Base-by-base conservation (phyloP, 92 coral and sea anemone species). In the Plumapathes pennacea region DNA sequence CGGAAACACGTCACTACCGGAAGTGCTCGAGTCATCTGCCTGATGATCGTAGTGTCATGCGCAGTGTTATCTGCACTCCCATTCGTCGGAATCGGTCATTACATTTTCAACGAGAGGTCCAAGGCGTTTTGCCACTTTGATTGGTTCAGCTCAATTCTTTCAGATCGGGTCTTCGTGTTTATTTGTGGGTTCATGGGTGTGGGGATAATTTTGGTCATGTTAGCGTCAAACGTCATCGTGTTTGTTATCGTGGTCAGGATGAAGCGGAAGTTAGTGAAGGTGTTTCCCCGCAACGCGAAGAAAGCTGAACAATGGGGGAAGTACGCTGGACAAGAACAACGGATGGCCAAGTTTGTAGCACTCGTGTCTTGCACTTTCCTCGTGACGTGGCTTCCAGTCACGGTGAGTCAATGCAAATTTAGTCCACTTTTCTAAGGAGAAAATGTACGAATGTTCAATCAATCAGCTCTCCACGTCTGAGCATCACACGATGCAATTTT, bases 261-360 rank as follows among this genome's bases (percentile, higher is more conserved):
- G 5, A 66, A 52, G 25, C 32, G 50, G 29, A 64, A 58, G 36
- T 54, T 66, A 29, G 44, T 66, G 15, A 46, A 48, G 25, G 51
- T 81, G 2, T 25, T 81, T 0, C 87, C 87, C 0, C 59, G 34
- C 17, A 67, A 60, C 32, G 45, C 51, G 17, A 54, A 54, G 9
- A 42, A 57, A n/a, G 31, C 29, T 20, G 45, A 69, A 36, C 47
- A 18, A 32, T 49, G 59, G 6, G 38, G 43, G 47, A 57, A 72
- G 25, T 7, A 34, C 13, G 64, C 77, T 12, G 51, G 64, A 37
- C 71, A 73, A 22, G 87, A 81, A 32, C 64, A 73, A 28, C 71
- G 71, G 44, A 81, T 81, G 87, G 87, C 87, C 24, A 61, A 81
- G 72, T 81, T 81, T 28, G 87, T 81, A 20, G 87, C 81, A 9